Evolutionary conservation across 23 tunicate species (phyloP), one percentile per base, ranked within the genome.

Genomic region (Botrylloides violaceus): DNA sequence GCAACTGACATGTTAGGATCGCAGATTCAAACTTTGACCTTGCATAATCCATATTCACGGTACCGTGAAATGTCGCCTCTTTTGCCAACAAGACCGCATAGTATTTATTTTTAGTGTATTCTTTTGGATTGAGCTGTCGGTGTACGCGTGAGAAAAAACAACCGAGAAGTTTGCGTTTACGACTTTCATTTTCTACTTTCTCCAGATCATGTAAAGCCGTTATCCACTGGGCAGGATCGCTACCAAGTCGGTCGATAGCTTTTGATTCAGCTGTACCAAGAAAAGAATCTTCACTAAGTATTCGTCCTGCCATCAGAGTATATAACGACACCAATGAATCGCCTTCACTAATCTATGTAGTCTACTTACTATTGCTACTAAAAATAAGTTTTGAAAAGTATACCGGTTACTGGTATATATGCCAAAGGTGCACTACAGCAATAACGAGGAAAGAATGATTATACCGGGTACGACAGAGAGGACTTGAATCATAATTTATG

Each of bases 201-300:
- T 39, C 29, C 20, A 66, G 73, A 22, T 66, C 39, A 9, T 35
- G 28, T n/a, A 66, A 26, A 4, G 55, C 56, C 4, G 3, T 6
- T n/a, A 66, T 23, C 73, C 73, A 66, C 5, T 66, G 73, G 25
- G 34, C 73, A 3, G 73, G 73, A 38, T 66, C 36, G 25, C 12
- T 63, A 29, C 70, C 70, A 4, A 63, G 29, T 21, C 32, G 70
- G 19, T 63, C 70, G 32, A 63, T 63, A 5, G 48, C 39, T 4
- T 35, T 66, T 25, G 35, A 43, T 43, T 43, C n/a, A n/a, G n/a
- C n/a, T n/a, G n/a, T n/a, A n/a, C n/a, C n/a, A n/a, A n/a, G n/a
- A n/a, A n/a, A n/a, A n/a, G n/a, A n/a, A n/a, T n/a, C n/a, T n/a
- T n/a, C n/a, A n/a, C n/a, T n/a, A n/a, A n/a, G n/a, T n/a, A n/a